phyloP scores from a whole-genome alignment of 2,888 invertebrate genomes.

The Drosophila percnosoma region DNA sequence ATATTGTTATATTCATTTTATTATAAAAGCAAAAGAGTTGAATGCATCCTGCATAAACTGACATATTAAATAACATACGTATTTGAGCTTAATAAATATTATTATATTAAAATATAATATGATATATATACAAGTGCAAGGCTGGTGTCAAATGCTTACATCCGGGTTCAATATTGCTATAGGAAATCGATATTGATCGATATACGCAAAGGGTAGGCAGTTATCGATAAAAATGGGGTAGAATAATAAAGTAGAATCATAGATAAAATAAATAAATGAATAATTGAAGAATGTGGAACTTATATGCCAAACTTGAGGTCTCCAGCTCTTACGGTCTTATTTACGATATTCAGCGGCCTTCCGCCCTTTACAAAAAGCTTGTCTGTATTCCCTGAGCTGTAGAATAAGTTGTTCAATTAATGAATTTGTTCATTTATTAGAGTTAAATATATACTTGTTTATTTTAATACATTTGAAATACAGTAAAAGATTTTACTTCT shows the following conservation, averaged over 20 bases:
- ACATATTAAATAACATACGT: neutral
- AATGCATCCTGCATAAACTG: neutral
- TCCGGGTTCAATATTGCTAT: neutral
- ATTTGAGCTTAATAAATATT: neutral
- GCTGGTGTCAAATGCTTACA: neutral
- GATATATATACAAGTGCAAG: neutral
- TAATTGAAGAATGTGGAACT: neutral
- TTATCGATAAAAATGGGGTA: neutral
- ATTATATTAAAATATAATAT: neutral
- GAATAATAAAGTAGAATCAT: too few relatives aligned
- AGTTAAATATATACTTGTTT: neutral
- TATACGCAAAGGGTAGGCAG: neutral
- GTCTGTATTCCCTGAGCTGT: neutral
- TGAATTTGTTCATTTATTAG: neutral
- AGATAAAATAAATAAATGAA: too few relatives aligned
- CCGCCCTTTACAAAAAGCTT: neutral
- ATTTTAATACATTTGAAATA: too few relatives aligned
- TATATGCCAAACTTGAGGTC: neutral
- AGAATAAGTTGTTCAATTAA: neutral
- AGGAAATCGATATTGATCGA: neutral
- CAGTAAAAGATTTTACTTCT: neutral
- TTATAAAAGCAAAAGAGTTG: neutral
- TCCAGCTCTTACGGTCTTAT: neutral
- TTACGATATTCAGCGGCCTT: neutral
- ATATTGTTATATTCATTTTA: neutral